Evolutionary conservation across 53 echinoderm and acorn worm genomes (phyloP).

Genomic region (Arbacia lixula): DNA sequence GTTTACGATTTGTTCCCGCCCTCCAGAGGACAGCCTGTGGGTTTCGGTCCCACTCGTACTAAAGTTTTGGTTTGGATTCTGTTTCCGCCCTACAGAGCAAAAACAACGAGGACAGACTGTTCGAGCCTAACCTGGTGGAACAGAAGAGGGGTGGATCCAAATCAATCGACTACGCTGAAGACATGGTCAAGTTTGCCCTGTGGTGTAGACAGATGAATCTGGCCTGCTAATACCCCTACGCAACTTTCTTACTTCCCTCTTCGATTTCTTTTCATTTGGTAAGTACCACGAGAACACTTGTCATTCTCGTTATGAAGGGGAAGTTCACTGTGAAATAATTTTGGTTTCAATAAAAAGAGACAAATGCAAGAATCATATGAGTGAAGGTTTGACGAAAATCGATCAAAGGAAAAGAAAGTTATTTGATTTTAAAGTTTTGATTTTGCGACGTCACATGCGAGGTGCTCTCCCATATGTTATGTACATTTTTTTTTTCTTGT

Average conservation of each 20-base stretch:
- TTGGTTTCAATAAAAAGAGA: neutral
- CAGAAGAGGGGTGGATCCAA: constrained; percentile 69
- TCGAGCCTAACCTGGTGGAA: constrained; percentile 10
- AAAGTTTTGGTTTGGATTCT: too few relatives aligned
- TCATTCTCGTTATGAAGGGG: too few relatives aligned
- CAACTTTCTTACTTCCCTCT: constrained; percentile 17
- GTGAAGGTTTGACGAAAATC: too few relatives aligned
- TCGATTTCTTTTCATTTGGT: constrained; percentile 10
- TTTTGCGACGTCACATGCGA: too few relatives aligned
- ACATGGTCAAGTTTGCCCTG: constrained; percentile 55
- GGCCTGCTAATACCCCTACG: constrained; percentile 11
- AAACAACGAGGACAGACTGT: constrained; percentile 37
- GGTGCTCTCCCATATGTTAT: too few relatives aligned
- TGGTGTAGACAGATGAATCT: constrained; percentile 74
- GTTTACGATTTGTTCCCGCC: too few relatives aligned
- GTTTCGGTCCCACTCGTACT: too few relatives aligned
- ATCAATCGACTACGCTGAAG: constrained; percentile 63
- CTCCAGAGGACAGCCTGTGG: too few relatives aligned
- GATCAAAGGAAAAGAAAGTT: too few relatives aligned
- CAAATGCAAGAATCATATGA: too few relatives aligned
- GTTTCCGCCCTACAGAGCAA: constrained; percentile 16
- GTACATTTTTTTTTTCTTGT: too few relatives aligned
- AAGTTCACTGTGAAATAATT: neutral
- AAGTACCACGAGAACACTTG: neutral
- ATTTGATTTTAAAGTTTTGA: too few relatives aligned